Conservation (phyloP, 2,113 vertebrate genomes). For the Physeter macrocephalus region DNA sequence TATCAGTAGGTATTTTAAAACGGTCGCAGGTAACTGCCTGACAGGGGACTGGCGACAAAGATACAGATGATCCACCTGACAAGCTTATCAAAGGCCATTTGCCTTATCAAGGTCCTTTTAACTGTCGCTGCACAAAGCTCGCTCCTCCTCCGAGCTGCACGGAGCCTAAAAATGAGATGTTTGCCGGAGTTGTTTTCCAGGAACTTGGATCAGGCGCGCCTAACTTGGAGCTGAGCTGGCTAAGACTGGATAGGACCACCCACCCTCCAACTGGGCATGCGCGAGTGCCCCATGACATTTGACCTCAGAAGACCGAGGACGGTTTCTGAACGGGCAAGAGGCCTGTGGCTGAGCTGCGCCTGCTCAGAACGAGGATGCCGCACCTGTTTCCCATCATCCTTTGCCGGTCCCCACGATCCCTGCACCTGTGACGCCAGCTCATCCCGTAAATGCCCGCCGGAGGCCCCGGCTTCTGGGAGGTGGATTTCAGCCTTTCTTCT, state of each 20-base stretch:
- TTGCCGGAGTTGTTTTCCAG: background rate
- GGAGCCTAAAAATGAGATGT: background rate
- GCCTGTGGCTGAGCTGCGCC: background rate
- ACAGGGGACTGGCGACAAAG: background rate
- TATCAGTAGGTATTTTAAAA: background rate
- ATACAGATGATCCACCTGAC: background rate
- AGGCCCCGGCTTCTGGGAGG: accelerated
- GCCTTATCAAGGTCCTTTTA: background rate
- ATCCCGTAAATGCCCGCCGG: background rate
- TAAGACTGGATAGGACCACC: background rate
- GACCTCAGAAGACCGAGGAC: background rate
- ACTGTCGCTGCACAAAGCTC: background rate
- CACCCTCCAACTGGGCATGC: background rate
- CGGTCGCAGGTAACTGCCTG: accelerated
- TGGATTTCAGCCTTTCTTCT: background rate
- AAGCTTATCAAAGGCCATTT: background rate
- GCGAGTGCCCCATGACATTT: background rate
- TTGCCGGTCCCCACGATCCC: too few species aligned
- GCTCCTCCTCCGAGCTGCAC: background rate
- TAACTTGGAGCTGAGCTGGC: accelerated
- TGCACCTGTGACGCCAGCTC: accelerated
- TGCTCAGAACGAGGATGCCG: background rate
- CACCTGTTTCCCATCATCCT: background rate
- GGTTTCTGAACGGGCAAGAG: too few species aligned
- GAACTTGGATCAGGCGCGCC: background rate